Evolutionary conservation across 64 coral and sea anemone genomes (phyloP).

Genomic region (Astreopora myriophthalma): DNA sequence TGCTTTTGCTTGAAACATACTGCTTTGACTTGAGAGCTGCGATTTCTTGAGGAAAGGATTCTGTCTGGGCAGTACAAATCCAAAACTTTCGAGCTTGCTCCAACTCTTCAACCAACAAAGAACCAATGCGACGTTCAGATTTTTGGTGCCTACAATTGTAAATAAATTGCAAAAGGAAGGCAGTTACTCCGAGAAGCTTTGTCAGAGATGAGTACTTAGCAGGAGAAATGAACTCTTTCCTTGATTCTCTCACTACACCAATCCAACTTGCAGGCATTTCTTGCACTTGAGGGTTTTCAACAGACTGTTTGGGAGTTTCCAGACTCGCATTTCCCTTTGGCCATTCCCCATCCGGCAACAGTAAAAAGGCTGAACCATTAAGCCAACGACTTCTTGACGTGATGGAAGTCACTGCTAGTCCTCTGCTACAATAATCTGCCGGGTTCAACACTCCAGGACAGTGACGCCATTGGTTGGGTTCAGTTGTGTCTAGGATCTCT

Average conservation of each 20-base stretch:
- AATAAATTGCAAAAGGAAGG: not conserved
- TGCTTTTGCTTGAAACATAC: not conserved
- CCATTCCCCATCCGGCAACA: not conserved
- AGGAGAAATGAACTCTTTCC: not conserved
- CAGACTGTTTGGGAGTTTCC: not conserved
- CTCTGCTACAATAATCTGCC: not conserved
- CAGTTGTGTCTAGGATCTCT: not conserved
- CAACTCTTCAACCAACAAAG: not conserved
- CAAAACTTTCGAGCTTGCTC: not conserved
- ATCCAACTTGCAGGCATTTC: not conserved
- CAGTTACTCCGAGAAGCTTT: not conserved
- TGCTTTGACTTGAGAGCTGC: not conserved
- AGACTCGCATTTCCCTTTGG: slow-evolving; percentile 2
- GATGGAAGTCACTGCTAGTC: not conserved
- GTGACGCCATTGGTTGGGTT: not conserved
- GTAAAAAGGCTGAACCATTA: not conserved
- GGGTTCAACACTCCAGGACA: not conserved
- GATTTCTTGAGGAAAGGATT: not conserved
- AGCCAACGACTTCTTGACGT: not conserved
- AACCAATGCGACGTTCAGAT: not conserved
- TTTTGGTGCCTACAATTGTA: not conserved
- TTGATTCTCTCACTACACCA: not conserved
- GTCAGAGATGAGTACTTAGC: slow-evolving; percentile 25
- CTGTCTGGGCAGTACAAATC: not conserved
- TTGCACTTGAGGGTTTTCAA: not conserved